Base-by-base conservation (phyloP, 2,888 invertebrate species). In the Trissolcus japonicus region DNA sequence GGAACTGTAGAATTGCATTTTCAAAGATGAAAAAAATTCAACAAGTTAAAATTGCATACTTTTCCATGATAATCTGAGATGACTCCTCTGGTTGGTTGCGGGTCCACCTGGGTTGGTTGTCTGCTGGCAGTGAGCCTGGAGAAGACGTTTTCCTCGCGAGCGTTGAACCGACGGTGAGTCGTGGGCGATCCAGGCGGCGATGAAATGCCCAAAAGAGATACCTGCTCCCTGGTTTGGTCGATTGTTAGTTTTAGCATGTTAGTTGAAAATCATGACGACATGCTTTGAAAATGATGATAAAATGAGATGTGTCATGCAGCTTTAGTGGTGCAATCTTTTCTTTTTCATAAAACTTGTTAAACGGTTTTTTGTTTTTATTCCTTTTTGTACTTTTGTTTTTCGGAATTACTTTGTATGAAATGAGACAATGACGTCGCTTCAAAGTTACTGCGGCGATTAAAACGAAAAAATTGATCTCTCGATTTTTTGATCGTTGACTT, bases 111-210 rank as follows among this genome's bases (percentile, higher is more conserved):
- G n/a, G 91, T 89, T 29, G 91, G 84, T 61, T 88, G 88, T 48
- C 87, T 90, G 69, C 90, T 87, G 68, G 93, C 93, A 0, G 95
- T 93, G 14, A 95, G 91, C 53, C 95, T 90, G 76, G 94, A 93
- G 89, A 95, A 95, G 78, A 95, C 95, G 90, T 95, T 94, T 83
- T 94, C 93, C 83, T 94, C 92, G 7, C 91, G 89, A 80, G 89
- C 89, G 80, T 89, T 89, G 84, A 88, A 87, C 51, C 91, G 88
- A 29, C 91, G 89, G 82, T 92, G 83, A 83, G 90, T 84, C 83
- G 92, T 88, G 84, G 94, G 90, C 85, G 93, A 92, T 85, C 91
- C 89, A 84, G 93, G 93, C 14, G 93, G 93, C 13, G 92, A 92
- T 65, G 91, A 91, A 74, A 91, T 91, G 82, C 93, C 92, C 81